Evolutionary conservation across 2,797 vertebrate genomes (phyloP).

Genomic region (Hybognathus amarus): DNA sequence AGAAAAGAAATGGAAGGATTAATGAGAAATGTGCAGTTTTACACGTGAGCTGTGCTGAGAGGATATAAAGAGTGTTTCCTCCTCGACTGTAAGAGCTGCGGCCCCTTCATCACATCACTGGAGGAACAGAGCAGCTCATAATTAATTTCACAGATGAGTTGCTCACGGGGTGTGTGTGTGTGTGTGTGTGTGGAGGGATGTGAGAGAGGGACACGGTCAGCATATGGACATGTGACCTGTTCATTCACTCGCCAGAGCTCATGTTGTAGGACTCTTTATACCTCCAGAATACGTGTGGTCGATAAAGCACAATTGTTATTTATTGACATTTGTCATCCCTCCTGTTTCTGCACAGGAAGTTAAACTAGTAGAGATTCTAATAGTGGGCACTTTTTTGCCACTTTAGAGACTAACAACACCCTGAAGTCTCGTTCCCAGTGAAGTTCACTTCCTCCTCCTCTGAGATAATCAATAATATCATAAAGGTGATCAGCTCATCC

Average conservation of each 20-base stretch:
- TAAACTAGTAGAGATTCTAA: background rate
- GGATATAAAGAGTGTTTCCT: slow-evolving; percentile 46
- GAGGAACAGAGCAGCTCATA: slow-evolving; percentile 15
- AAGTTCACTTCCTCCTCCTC: too few relatives aligned
- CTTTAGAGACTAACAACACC: too few relatives aligned
- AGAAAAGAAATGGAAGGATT: slow-evolving; percentile 34
- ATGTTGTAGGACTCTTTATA: slow-evolving; percentile 13
- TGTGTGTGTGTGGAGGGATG: slow-evolving; percentile 15
- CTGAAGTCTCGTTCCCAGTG: too few relatives aligned
- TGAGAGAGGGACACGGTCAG: background rate
- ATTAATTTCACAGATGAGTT: slow-evolving; percentile 62
- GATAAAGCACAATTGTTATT: slow-evolving; percentile 4
- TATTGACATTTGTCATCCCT: background rate
- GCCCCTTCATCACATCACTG: slow-evolving; percentile 24
- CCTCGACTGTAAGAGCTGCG: slow-evolving; percentile 12
- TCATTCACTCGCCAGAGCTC: too few relatives aligned
- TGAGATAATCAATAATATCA: too few relatives aligned
- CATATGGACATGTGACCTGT: slow-evolving; percentile 19
- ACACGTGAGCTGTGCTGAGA: slow-evolving; percentile 46
- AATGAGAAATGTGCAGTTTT: slow-evolving; percentile 57
- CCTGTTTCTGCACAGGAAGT: background rate
- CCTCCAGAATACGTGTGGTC: slow-evolving; percentile 3
- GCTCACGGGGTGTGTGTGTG: slow-evolving; percentile 20
- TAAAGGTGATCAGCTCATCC: too few relatives aligned
- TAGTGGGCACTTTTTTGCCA: background rate